Conservation (phyloP, 2,113 vertebrate species). For the Abramis brama region DNA sequence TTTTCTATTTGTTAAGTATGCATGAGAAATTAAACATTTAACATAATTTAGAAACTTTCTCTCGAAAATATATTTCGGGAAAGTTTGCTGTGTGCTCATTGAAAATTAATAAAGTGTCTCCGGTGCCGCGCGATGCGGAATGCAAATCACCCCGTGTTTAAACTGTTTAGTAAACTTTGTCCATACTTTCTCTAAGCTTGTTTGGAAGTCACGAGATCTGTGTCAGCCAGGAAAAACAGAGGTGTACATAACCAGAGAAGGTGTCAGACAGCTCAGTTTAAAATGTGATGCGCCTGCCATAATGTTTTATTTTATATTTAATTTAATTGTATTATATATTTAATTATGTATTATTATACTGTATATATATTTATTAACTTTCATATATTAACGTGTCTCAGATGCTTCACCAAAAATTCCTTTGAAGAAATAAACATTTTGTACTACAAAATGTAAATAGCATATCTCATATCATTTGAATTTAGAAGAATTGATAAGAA, state of each 20-base stretch:
- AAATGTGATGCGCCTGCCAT: background rate
- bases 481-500: background rate
- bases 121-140: background rate
- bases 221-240: background rate
- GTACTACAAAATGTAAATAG: background rate
- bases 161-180: slow-evolving; percentile 3
- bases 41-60: slow-evolving; percentile 14
- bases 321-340: too few species aligned
- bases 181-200: background rate
- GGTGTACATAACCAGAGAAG: background rate
- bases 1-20: slow-evolving; percentile 28
- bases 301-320: too few species aligned
- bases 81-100: slow-evolving; percentile 34
- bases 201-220: slow-evolving; percentile 9
- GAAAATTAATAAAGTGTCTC: slow-evolving; percentile 42
- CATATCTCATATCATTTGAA: background rate
- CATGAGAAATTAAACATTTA: slow-evolving; percentile 20
- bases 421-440: background rate
- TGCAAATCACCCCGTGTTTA: slow-evolving; percentile 33
- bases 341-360: too few species aligned
- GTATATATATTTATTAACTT: background rate
- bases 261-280: background rate
- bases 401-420: background rate
- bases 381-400: background rate
- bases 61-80: slow-evolving; percentile 4